Evolutionary conservation across 2,888 invertebrate genomes (phyloP).

Genomic region (Synergus gifuensis): DNA sequence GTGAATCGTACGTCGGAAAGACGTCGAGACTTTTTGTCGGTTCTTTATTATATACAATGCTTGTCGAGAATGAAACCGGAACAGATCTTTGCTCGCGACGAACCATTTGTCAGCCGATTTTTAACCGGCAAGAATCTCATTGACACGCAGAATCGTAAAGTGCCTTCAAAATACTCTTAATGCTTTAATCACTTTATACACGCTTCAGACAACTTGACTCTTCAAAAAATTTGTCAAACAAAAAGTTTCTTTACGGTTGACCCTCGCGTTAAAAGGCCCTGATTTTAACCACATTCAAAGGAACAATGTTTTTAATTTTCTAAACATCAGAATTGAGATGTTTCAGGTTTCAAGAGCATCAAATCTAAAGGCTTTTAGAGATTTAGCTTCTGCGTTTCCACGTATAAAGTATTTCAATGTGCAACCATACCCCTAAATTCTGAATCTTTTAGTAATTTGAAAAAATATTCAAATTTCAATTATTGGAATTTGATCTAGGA

Average conservation of each 20-base stretch:
- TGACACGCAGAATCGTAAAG: constrained; percentile 12
- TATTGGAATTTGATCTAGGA: neutral
- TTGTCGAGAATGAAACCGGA: constrained; percentile 32
- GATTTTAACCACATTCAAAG: neutral
- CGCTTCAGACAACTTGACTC: neutral
- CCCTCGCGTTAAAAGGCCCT: neutral
- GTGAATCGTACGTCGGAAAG: constrained; percentile 24
- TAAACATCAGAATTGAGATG: neutral
- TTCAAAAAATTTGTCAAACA: neutral
- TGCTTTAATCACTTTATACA: constrained; percentile 5
- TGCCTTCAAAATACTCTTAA: constrained; percentile 3
- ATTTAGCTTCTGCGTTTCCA: neutral
- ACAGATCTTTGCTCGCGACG: constrained; percentile 18
- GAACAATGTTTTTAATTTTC: neutral
- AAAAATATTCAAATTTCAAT: neutral
- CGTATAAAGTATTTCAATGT: neutral
- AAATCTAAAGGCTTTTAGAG: neutral
- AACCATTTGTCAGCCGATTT: constrained; percentile 22
- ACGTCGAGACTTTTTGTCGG: constrained; percentile 36
- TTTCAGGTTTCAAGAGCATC: neutral
- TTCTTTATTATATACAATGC: constrained; percentile 29
- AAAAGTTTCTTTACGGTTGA: neutral
- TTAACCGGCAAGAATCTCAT: constrained; percentile 7
- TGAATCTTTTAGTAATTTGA: neutral
- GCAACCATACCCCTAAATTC: neutral